Evolutionary conservation across 64 coral and sea anemone genomes (phyloP).

Genomic region (Acropora yongei): DNA sequence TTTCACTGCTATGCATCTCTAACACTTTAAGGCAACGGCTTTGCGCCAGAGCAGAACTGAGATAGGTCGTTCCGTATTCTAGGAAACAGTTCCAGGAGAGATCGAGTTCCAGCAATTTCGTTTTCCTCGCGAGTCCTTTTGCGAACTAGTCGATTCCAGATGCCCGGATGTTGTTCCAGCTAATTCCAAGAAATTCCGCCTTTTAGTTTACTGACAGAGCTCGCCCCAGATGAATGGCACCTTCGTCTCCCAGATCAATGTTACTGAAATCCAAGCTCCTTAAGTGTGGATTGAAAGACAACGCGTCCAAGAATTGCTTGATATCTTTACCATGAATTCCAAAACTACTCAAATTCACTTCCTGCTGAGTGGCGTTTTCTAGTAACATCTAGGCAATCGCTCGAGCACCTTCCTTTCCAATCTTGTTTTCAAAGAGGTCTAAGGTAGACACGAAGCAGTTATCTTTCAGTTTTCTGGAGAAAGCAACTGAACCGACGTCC

Average conservation of each 20-base stretch:
- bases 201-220: constrained; percentile 17
- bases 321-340: constrained; percentile 58
- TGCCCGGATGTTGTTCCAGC: constrained; percentile 57
- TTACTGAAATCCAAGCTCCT: constrained; percentile 41
- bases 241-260: constrained; percentile 51
- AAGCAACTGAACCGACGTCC: background rate
- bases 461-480: constrained; percentile 35
- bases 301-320: constrained; percentile 26
- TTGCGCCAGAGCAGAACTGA: background rate
- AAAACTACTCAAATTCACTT: constrained; percentile 39
- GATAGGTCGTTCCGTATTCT: constrained; percentile 19
- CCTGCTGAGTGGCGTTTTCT: constrained; percentile 30
- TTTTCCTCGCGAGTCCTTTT: constrained; percentile 29
- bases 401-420: constrained; percentile 20
- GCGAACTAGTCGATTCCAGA: constrained; percentile 4
- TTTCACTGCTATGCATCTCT: constrained; percentile 17
- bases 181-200: constrained; percentile 46
- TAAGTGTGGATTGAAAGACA: constrained; percentile 25
- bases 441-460: constrained; percentile 52
- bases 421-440: constrained; percentile 42
- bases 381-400: constrained; percentile 42
- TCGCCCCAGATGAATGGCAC: constrained; percentile 24
- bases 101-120: constrained; percentile 24
- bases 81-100: constrained; percentile 67
- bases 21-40: constrained; percentile 42